These are phyloP conservation scores for Pangasius krempfi DNA, from an alignment of 2,797 vertebrate genomes.

Conservation along the genomic window DNA sequence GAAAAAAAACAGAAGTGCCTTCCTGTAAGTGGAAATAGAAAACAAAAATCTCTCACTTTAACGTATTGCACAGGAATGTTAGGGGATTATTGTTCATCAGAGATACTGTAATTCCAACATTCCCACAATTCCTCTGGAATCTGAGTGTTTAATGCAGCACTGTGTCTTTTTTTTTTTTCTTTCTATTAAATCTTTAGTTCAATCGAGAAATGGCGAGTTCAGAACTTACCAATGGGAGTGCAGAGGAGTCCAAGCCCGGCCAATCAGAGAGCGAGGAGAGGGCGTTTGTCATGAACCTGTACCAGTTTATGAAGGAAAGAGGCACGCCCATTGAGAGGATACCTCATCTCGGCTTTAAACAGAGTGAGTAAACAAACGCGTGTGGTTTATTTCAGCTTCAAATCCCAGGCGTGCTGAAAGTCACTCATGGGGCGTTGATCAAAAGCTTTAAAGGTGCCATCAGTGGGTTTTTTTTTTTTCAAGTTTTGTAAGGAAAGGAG, in stretches of 20 bases:
- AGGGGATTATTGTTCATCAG: background rate
- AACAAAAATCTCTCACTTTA: background rate
- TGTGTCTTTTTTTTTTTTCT: background rate
- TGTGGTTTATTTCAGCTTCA: background rate
- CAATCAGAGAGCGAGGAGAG: constrained; percentile 79
- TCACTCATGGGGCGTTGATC: too few relatives aligned
- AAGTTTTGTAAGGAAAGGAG: background rate
- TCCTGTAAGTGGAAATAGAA: constrained; percentile 10
- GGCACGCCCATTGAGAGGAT: constrained; percentile 93
- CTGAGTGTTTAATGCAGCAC: background rate
- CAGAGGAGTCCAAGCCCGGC: constrained; percentile 61
- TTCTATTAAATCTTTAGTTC: constrained; percentile 58
- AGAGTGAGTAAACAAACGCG: constrained; percentile 79
- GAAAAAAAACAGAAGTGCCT: constrained; percentile 22
- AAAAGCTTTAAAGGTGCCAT: background rate
- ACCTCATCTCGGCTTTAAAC: constrained; percentile 95
- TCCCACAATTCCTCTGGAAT: too few relatives aligned
- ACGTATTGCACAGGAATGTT: background rate
- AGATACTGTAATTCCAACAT: background rate
- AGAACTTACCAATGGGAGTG: constrained; percentile 65
- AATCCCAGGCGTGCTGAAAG: background rate
- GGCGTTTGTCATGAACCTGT: constrained; percentile 83
- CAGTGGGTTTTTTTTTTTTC: background rate
- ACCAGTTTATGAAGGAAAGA: constrained; percentile 91
- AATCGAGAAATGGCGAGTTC: constrained; percentile 73